Percentiles rank a stretch among this genome's conserved stretches.
Conservation (phyloP, 2,113 vertebrate genomes). For the Trochalopteron elliotii region DNA sequence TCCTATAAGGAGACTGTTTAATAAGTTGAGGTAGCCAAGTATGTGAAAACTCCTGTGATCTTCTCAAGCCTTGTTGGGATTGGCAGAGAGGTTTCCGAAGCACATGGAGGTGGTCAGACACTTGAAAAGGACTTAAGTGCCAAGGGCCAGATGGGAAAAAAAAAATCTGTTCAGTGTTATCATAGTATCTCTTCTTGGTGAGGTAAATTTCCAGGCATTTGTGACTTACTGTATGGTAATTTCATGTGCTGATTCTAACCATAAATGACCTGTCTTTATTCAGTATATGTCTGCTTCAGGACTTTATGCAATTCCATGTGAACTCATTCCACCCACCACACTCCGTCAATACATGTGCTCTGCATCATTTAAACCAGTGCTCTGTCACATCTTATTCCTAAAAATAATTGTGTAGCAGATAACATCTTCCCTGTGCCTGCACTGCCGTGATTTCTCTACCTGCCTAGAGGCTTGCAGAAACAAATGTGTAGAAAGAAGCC, state of each 20-base stretch:
- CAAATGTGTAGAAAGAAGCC: neutral
- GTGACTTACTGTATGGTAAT: neutral
- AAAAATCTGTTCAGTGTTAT: slow-evolving; percentile 24
- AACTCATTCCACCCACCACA: neutral
- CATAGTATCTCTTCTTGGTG: slow-evolving; percentile 12
- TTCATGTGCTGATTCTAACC: neutral
- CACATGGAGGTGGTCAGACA: slow-evolving; percentile 53
- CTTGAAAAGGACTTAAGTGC: slow-evolving; percentile 44
- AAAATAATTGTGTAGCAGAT: neutral
- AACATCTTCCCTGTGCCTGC: neutral
- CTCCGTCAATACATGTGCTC: neutral
- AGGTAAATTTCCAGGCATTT: slow-evolving; percentile 22
- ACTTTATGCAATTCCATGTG: neutral
- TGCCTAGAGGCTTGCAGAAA: neutral
- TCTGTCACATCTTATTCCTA: neutral
- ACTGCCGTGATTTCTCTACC: neutral
- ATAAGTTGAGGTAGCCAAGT: slow-evolving; percentile 59
- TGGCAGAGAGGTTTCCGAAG: slow-evolving; percentile 60
- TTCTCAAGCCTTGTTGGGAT: slow-evolving; percentile 54
- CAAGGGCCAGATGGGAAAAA: slow-evolving; percentile 41
- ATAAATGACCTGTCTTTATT: neutral
- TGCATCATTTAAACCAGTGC: neutral
- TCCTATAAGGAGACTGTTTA: slow-evolving; percentile 71
- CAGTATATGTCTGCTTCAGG: neutral
- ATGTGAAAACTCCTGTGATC: slow-evolving; percentile 63